phyloP scores from a whole-genome alignment of 2,888 invertebrate species.

The Dynastes maya region DNA sequence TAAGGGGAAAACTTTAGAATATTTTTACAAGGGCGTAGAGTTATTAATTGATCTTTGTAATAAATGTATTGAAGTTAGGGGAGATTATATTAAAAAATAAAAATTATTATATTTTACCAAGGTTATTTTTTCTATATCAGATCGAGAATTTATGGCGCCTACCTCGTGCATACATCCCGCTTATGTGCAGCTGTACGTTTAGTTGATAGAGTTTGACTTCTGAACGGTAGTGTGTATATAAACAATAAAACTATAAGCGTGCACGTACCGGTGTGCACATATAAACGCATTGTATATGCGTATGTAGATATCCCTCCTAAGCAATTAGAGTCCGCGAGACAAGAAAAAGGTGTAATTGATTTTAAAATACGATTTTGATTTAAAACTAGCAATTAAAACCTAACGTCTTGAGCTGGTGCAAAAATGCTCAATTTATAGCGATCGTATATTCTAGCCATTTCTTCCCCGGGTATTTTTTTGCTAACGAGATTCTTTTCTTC shows the following conservation, averaged over 20 bases:
- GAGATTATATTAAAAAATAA: too few relatives aligned
- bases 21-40: too few relatives aligned
- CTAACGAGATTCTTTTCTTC: neutral
- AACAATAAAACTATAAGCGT: neutral
- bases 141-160: too few relatives aligned
- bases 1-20: too few relatives aligned
- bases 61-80: too few relatives aligned
- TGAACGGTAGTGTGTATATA: neutral
- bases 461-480: constrained; percentile 1
- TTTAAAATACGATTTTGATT: constrained; percentile 50
- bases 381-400: constrained; percentile 49
- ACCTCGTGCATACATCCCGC: too few relatives aligned
- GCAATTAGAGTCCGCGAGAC: neutral
- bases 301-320: constrained; percentile 17
- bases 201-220: neutral
- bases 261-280: neutral
- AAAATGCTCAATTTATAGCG: constrained; percentile 40
- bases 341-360: constrained; percentile 49
- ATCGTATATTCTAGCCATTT: constrained; percentile 30
- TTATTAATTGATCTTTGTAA: too few relatives aligned
- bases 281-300: neutral
- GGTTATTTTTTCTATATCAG: too few relatives aligned
- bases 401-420: constrained; percentile 10
- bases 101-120: too few relatives aligned
- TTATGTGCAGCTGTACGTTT: too few relatives aligned